Conservation (phyloP, 2,888 invertebrate genomes). For the Eupithecia dodoneata region DNA sequence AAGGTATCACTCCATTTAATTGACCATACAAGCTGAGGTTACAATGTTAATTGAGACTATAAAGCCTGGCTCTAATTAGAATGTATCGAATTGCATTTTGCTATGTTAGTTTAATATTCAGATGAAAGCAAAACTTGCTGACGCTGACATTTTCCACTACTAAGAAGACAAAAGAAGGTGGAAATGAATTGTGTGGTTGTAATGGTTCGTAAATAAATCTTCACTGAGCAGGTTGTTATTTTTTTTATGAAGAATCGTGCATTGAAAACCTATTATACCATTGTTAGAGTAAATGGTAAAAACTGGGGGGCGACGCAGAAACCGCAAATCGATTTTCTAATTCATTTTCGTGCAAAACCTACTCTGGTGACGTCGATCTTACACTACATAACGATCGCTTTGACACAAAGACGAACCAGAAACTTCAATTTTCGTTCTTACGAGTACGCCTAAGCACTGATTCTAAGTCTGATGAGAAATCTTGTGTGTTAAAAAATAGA, state of each 20-base stretch:
- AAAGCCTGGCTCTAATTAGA: conserved; percentile 72
- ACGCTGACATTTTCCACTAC: not conserved
- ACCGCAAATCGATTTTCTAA: no score
- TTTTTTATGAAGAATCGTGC: not conserved
- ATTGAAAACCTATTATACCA: not conserved
- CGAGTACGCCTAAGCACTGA: no score
- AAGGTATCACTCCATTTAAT: conserved; percentile 83
- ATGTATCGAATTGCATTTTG: conserved; percentile 62
- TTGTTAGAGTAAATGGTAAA: not conserved
- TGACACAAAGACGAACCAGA: no score
- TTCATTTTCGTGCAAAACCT: no score
- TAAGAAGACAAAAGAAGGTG: not conserved
- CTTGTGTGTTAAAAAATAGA: no score
- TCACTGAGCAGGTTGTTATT: no score
- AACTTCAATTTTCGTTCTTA: no score
- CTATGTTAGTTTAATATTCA: conserved; percentile 13
- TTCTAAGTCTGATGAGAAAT: no score
- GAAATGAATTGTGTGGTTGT: no score
- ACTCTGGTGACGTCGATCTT: no score
- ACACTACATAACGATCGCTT: no score
- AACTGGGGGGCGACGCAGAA: no score
- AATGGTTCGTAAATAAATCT: not conserved
- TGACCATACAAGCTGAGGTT: conserved; percentile 82
- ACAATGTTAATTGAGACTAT: conserved; percentile 81
- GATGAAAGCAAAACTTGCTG: not conserved